phyloP scores from a whole-genome alignment of 2,888 invertebrate species.

The Luffia ferchaultella region DNA sequence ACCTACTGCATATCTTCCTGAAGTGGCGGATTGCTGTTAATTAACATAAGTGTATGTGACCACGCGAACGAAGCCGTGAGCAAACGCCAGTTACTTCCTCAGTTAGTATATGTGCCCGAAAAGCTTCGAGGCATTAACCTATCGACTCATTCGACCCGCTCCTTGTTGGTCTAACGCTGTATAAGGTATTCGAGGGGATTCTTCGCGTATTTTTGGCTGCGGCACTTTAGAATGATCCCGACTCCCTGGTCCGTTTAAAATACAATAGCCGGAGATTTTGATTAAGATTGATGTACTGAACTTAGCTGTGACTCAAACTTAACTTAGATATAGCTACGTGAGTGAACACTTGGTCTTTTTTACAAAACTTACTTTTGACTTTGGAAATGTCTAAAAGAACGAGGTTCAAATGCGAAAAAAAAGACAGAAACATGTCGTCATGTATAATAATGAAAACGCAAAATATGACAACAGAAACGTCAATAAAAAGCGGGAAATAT shows the following conservation, averaged over 20 bases:
- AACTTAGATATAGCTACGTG: neutral
- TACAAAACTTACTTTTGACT: too few species aligned
- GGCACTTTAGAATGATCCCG: constrained; percentile 1
- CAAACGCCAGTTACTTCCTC: neutral
- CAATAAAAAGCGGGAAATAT: too few species aligned
- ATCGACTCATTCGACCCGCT: constrained; percentile 22
- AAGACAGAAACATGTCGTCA: too few species aligned
- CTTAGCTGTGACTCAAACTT: neutral
- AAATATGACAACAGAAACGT: too few species aligned
- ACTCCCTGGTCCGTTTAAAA: constrained; percentile 12
- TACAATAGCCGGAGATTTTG: constrained; percentile 9
- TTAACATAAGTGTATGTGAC: too few species aligned
- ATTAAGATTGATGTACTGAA: neutral
- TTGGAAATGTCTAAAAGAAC: too few species aligned
- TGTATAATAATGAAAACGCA: too few species aligned
- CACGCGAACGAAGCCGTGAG: too few species aligned
- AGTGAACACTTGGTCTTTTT: constrained; percentile 1
- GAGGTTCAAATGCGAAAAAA: too few species aligned
- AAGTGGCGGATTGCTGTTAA: too few species aligned
- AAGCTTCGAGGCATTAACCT: constrained; percentile 23
- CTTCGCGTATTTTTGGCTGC: constrained; percentile 14
- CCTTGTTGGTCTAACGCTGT: constrained; percentile 15
- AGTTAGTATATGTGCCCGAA: constrained; percentile 4
- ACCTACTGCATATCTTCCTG: too few species aligned
- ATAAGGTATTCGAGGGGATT: constrained; percentile 29